Evolutionary conservation across 2,888 invertebrate genomes (phyloP).

Genomic region (Cryptocheilus praepositus): DNA sequence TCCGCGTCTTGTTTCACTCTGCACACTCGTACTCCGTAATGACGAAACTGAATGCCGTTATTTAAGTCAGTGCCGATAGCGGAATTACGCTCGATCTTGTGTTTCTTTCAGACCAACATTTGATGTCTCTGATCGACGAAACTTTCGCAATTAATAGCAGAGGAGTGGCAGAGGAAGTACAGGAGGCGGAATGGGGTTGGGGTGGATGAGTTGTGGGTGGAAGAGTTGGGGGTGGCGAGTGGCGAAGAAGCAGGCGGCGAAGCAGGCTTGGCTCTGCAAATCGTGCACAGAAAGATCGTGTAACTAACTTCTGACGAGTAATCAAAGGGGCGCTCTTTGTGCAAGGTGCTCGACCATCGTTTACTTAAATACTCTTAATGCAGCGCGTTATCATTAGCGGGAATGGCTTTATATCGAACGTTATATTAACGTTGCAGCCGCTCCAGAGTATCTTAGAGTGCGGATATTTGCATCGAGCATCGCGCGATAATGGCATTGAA

Average conservation of each 20-base stretch:
- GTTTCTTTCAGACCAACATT: slow-evolving; percentile 32
- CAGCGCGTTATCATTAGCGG: slow-evolving; percentile 37
- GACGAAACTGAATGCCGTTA: slow-evolving; percentile 18
- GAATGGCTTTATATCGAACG: slow-evolving; percentile 27
- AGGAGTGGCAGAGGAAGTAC: slow-evolving; percentile 33
- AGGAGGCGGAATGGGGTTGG: not conserved
- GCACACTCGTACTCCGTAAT: slow-evolving; percentile 14
- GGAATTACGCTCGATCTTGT: slow-evolving; percentile 29
- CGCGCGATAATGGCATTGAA: too few species aligned
- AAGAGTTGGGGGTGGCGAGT: slow-evolving; percentile 1
- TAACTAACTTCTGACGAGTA: slow-evolving; percentile 47
- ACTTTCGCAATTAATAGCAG: slow-evolving; percentile 48
- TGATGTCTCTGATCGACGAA: slow-evolving; percentile 40
- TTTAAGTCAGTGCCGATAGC: slow-evolving; percentile 16
- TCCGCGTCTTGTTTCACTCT: too few species aligned
- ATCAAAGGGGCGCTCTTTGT: slow-evolving; percentile 45
- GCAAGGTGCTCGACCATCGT: slow-evolving; percentile 40
- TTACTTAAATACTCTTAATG: slow-evolving; percentile 30
- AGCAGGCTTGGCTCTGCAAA: slow-evolving; percentile 8
- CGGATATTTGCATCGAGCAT: too few species aligned
- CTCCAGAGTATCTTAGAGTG: too few species aligned
- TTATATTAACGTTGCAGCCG: slow-evolving; percentile 15
- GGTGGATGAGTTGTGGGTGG: slow-evolving; percentile 6
- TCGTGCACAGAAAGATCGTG: slow-evolving; percentile 42
- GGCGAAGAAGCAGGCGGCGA: slow-evolving; percentile 18